Base-by-base conservation (phyloP, 2,888 invertebrate species). In the Spodoptera exigua region DNA sequence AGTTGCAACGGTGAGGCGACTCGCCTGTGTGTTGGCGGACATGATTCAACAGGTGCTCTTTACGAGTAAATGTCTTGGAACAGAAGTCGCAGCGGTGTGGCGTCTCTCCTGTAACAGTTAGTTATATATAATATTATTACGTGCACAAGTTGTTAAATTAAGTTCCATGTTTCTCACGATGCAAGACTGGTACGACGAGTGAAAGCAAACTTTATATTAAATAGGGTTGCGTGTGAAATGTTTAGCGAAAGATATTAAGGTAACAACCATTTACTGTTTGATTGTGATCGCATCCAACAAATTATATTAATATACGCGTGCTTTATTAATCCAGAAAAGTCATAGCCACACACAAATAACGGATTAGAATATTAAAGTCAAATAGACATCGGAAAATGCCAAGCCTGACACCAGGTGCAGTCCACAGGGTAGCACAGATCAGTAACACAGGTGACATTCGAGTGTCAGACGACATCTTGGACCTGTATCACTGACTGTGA, bases 1-100 rank as follows among this genome's bases (percentile, higher is more conserved):
- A 97, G 89, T 96, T 96, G 92, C 98, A 98, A 78, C 97, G 95
- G 90, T 97, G 97, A 63, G 97, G 97, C 61, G 97, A 97, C 93
- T 97, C 97, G 80, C 95, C 97, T 81, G 96, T 97, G 88, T 97
- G 97, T 82, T 96, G 96, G 13, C 97, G 95, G 52, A 97, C 97
- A 88, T 97, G 97, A 86, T 97, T 97, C 78, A 97, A 85, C 51
- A 97, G 91, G 86, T 97, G 97, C 87, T 97, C 97, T 85, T 97
- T 97, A 72, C 97, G 95, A 0, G 97, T 97, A 87, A 97, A 97
- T 5, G 97, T 96, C 88, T 97, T 97, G 17, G 96, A 96, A 85
- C 97, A 97, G 89, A 96, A 97, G 85, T 97, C 96, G 84, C 97
- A 97, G 44, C 97, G 95, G 85, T 97, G 97, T 16, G 97, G 97